phyloP scores from a whole-genome alignment of 2,797 vertebrate genomes.

The Lateolabrax maculatus region DNA sequence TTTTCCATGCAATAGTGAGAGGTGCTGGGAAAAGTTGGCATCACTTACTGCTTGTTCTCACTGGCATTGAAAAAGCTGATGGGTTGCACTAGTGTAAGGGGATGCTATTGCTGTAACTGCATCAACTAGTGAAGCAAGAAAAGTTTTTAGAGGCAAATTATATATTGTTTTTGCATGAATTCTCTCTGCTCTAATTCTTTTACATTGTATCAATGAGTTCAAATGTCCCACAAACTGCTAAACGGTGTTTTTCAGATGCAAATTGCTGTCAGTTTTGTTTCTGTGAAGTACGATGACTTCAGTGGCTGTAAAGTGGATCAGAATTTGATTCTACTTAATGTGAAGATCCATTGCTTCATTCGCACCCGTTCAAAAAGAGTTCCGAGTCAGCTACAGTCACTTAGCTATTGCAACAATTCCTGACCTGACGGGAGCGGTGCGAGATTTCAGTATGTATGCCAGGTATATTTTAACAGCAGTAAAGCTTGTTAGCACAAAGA shows the following conservation, averaged over 20 bases:
- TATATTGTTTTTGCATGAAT: background rate
- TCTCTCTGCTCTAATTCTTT: background rate
- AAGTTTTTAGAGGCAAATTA: background rate
- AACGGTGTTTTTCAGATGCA: background rate
- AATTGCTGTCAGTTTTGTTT: background rate
- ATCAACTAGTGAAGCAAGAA: background rate
- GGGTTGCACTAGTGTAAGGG: background rate
- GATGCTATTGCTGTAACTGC: constrained; percentile 1
- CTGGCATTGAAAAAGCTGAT: background rate
- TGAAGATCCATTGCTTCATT: background rate
- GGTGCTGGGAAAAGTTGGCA: background rate
- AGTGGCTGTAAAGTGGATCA: background rate
- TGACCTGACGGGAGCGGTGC: background rate
- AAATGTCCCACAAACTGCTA: background rate
- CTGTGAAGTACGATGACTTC: background rate
- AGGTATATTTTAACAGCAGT: background rate
- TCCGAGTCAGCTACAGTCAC: background rate
- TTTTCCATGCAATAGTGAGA: background rate
- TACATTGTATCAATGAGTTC: background rate
- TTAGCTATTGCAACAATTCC: background rate
- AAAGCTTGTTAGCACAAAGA: background rate
- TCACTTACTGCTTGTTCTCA: constrained; percentile 8
- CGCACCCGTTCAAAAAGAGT: background rate
- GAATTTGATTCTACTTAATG: background rate
- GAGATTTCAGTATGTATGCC: background rate